phyloP scores from a whole-genome alignment of 2,113 vertebrate species.

The Saimiri boliviensis region DNA sequence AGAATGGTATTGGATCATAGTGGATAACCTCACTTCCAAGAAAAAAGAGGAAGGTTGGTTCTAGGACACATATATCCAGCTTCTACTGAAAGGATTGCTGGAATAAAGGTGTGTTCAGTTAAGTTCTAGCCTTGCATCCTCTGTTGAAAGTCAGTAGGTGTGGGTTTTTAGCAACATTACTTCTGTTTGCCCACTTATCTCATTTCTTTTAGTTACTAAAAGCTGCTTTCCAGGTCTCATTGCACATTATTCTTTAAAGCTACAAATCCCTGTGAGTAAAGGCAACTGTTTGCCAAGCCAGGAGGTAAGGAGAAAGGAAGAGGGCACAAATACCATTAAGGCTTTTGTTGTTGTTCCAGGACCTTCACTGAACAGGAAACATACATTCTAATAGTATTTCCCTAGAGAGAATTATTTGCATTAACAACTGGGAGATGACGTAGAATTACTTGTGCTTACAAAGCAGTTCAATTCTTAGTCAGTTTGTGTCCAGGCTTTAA shows the following conservation, averaged over 20 bases:
- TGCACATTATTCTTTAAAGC: constrained; percentile 14
- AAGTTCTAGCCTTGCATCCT: not conserved
- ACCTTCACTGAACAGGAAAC: not conserved
- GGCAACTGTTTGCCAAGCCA: not conserved
- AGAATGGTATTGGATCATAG: not conserved
- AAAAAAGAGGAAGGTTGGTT: not conserved
- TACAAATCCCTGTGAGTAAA: constrained; percentile 1
- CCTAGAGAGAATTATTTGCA: constrained; percentile 32
- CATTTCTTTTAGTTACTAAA: not conserved
- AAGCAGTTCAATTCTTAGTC: not conserved
- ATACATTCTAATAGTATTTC: not conserved
- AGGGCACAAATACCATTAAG: not conserved
- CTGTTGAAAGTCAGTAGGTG: not conserved
- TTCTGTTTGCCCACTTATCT: not conserved
- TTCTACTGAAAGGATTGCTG: not conserved
- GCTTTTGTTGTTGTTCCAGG: not conserved
- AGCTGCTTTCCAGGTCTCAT: not conserved
- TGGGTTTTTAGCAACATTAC: not conserved
- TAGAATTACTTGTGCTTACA: not conserved
- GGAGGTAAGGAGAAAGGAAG: not conserved
- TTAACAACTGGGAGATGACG: not conserved
- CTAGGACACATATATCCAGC: not conserved
- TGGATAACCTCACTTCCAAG: not conserved
- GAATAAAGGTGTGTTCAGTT: not conserved
- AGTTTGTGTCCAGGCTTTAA: not conserved